Conservation (phyloP, 2,797 vertebrate species). For the Lepidocolaptes lacrymiger region DNA sequence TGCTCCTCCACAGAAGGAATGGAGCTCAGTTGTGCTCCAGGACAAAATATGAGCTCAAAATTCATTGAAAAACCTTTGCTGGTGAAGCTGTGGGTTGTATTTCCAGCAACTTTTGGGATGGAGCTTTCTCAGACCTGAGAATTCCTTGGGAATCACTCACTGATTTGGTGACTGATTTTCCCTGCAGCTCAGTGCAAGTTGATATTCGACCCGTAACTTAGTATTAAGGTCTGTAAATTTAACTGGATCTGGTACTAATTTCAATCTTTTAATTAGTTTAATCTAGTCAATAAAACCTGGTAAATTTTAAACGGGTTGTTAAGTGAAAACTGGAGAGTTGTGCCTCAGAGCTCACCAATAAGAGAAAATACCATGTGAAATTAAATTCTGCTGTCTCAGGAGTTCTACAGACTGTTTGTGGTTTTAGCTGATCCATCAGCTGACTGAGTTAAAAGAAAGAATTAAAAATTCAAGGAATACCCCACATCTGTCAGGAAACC, state of each 20-base stretch:
- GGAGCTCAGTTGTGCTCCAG: background rate
- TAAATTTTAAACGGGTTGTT: background rate
- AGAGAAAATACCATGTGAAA: background rate
- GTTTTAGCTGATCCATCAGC: background rate
- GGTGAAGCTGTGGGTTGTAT: background rate
- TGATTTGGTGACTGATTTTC: background rate
- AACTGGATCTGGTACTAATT: background rate
- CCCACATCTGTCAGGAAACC: accelerated
- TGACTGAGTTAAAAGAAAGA: background rate
- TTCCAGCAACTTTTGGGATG: background rate
- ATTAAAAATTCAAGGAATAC: accelerated
- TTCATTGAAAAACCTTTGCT: background rate
- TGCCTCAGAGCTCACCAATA: background rate
- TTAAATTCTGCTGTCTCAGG: background rate
- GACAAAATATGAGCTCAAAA: accelerated
- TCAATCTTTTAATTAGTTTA: background rate
- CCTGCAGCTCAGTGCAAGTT: no score
- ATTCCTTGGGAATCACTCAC: background rate
- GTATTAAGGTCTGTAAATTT: background rate
- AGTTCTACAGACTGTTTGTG: background rate
- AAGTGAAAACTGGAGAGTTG: background rate
- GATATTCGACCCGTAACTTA: background rate
- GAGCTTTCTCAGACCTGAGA: background rate
- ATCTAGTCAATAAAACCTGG: background rate
- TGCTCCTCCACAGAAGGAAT: background rate